A percentile compares a stretch with the other conserved stretches of the same genome.
Evolutionary conservation across 2,113 vertebrate genomes (phyloP).

Genomic region (Regulus satrapa): DNA sequence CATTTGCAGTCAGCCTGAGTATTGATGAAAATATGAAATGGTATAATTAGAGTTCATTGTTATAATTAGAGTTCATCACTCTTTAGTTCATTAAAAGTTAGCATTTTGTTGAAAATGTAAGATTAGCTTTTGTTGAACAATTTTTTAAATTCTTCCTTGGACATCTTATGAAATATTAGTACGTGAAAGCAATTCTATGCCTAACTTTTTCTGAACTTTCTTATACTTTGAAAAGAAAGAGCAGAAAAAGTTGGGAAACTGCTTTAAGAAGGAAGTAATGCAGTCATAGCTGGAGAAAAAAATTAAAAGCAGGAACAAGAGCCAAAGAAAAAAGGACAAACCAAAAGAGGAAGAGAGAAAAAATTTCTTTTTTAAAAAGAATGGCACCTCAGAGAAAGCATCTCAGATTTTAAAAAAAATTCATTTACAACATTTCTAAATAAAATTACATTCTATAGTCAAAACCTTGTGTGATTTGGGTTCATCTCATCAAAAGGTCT

Average conservation of each 20-base stretch:
- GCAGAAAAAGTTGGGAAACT: neutral
- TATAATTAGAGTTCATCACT: constrained; percentile 22
- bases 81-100: constrained; percentile 13
- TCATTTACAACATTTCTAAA: neutral
- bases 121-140: neutral
- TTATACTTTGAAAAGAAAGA: neutral
- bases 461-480: neutral
- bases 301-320: neutral
- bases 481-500: neutral
- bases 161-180: neutral
- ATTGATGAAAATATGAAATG: constrained; percentile 3
- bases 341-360: neutral
- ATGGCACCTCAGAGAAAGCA: neutral
- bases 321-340: neutral
- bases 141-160: neutral
- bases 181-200: neutral
- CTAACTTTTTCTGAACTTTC: neutral
- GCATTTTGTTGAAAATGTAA: neutral
- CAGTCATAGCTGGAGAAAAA: neutral
- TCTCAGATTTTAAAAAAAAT: neutral
- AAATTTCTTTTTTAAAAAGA: neutral
- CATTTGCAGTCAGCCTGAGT: constrained; percentile 3
- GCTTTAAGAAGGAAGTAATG: neutral
- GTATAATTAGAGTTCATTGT: neutral
- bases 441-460: neutral